These are phyloP conservation scores for Leucophenga maculata DNA, from an alignment of 2,888 invertebrate genomes.

Conservation along the genomic window DNA sequence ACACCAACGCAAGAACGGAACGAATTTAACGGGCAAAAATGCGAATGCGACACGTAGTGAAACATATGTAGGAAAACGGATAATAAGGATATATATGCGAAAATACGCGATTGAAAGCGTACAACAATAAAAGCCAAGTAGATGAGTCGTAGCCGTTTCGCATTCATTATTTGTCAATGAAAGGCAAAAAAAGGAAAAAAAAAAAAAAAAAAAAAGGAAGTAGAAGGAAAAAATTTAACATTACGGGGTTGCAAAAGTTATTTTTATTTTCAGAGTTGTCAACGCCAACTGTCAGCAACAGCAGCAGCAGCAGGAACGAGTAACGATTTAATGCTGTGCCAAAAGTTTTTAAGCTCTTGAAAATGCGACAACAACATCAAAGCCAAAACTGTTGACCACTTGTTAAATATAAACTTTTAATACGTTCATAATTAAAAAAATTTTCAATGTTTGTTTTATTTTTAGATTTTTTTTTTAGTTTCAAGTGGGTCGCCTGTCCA, in stretches of 20 bases:
- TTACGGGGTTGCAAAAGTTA: not conserved
- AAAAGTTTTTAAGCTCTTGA: slow-evolving; percentile 1
- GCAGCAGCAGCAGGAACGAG: too few species aligned
- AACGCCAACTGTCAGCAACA: too few species aligned
- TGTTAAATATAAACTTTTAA: slow-evolving; percentile 1
- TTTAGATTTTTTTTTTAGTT: not conserved
- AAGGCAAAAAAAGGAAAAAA: not conserved
- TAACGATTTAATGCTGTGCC: not conserved
- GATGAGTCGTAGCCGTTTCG: too few species aligned
- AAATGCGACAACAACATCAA: not conserved
- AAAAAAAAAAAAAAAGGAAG: not conserved
- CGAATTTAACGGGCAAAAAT: not conserved
- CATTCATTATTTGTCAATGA: not conserved
- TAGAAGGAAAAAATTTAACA: not conserved
- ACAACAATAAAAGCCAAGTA: not conserved
- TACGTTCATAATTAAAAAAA: slow-evolving; percentile 10
- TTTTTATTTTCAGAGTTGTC: too few species aligned
- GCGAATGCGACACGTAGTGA: not conserved
- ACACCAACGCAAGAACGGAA: slow-evolving; percentile 45
- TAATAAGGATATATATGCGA: not conserved
- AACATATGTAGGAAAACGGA: not conserved
- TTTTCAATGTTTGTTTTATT: not conserved
- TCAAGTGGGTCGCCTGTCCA: not conserved
- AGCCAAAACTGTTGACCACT: not conserved
- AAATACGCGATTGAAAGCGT: not conserved